Percentiles rank a stretch among this genome's conserved stretches.
phyloP scores from a whole-genome alignment of 2,888 invertebrate genomes.

The Abrostola triplasia region DNA sequence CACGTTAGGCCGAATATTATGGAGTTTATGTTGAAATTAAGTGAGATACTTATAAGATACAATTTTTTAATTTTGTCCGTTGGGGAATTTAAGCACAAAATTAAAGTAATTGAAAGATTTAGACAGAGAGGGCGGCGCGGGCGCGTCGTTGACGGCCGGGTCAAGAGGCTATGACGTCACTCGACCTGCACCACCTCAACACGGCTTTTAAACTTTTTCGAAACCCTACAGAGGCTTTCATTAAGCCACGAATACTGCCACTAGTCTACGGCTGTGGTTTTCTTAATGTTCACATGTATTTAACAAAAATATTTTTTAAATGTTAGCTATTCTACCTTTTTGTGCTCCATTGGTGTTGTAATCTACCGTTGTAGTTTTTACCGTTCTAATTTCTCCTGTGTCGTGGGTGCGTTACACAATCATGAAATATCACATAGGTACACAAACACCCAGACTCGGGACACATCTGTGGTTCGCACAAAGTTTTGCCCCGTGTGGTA shows the following conservation, averaged over 20 bases:
- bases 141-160: constrained; percentile 61
- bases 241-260: constrained; percentile 72
- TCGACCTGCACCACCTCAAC: constrained; percentile 78
- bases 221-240: constrained; percentile 79
- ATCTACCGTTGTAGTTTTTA: neutral
- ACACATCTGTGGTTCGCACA: too few relatives aligned
- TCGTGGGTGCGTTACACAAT: too few relatives aligned
- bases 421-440: too few relatives aligned
- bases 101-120: constrained; percentile 56
- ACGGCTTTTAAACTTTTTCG: constrained; percentile 80
- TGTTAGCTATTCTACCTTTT: neutral
- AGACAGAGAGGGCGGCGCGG: constrained; percentile 41
- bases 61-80: neutral
- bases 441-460: too few relatives aligned
- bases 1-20: constrained; percentile 19
- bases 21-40: neutral
- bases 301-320: constrained; percentile 33
- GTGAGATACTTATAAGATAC: neutral
- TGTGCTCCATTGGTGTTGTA: neutral
- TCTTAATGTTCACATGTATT: constrained; percentile 56
- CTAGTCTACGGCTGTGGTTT: constrained; percentile 63
- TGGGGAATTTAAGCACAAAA: constrained; percentile 8
- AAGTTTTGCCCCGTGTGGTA: too few relatives aligned
- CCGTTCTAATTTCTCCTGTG: neutral
- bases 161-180: constrained; percentile 82